A percentile compares a stretch with the other conserved stretches of the same genome.
phyloP scores from a whole-genome alignment of 2,113 vertebrate genomes.

The human (Homo sapiens) region DNA sequence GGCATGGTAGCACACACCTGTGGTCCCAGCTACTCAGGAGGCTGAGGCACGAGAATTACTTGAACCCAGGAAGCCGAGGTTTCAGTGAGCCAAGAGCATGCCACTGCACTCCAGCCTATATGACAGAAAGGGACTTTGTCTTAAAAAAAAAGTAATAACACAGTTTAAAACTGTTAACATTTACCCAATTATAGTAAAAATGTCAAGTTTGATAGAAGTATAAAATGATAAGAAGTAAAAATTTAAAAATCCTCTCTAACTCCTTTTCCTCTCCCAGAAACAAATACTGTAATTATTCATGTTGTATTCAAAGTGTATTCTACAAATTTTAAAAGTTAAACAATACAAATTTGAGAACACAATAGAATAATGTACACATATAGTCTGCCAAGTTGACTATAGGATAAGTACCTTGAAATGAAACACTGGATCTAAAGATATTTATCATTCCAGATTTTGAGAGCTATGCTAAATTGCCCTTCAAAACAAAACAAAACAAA shows the following conservation, averaged over 20 bases:
- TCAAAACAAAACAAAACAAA: not conserved
- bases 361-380: not conserved
- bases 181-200: not conserved
- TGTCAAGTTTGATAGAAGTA: not conserved
- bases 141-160: too few relatives aligned
- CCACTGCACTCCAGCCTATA: too few relatives aligned
- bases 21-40: too few relatives aligned
- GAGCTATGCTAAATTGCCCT: not conserved
- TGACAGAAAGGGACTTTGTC: too few relatives aligned
- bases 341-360: not conserved
- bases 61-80: too few relatives aligned
- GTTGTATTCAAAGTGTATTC: not conserved
- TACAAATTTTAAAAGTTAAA: conserved; percentile 5
- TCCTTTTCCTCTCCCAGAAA: not conserved
- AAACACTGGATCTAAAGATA: not conserved
- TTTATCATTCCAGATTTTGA: not conserved
- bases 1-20: too few relatives aligned
- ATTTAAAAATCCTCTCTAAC: not conserved
- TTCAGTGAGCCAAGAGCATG: too few relatives aligned
- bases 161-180: not conserved
- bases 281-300: not conserved
- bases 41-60: too few relatives aligned
- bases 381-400: not conserved
- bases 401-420: not conserved
- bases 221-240: conserved; percentile 5